These are phyloP conservation scores for Sarotherodon lohbergeri DNA, from an alignment of 2,113 vertebrate genomes.

Conservation along the genomic window DNA sequence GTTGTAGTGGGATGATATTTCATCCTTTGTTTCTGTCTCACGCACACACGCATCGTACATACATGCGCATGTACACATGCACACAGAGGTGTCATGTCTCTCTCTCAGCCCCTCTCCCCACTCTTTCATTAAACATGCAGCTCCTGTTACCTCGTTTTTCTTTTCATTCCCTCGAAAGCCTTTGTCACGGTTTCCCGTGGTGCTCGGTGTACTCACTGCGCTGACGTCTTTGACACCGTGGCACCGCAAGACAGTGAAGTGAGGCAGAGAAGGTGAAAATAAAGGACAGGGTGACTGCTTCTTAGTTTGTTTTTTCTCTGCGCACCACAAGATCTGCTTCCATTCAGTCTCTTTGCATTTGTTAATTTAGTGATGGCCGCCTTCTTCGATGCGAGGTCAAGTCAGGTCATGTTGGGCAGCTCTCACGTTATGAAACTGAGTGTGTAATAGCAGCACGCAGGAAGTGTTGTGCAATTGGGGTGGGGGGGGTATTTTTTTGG, in stretches of 20 bases:
- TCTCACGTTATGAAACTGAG: not conserved
- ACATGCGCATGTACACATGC: not conserved
- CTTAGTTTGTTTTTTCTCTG: not conserved
- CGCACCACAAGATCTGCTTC: not conserved
- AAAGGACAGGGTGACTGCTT: not conserved
- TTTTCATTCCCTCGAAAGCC: conserved; percentile 16
- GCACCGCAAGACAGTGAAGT: not conserved
- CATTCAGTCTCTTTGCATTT: not conserved
- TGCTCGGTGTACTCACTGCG: not conserved
- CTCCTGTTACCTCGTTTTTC: conserved; percentile 16
- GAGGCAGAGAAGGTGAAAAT: not conserved
- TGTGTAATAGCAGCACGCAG: not conserved
- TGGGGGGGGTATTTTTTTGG: not conserved
- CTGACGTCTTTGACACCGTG: not conserved
- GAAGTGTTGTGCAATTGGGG: not conserved
- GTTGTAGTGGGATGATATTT: conserved; percentile 59
- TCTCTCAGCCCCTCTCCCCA: conserved; percentile 2
- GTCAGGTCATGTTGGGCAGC: not conserved
- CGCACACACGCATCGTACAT: not conserved
- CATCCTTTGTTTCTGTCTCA: conserved; percentile 27
- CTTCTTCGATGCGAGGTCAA: not conserved
- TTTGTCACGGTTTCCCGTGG: not conserved
- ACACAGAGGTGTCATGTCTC: conserved; percentile 35
- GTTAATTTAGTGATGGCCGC: not conserved
- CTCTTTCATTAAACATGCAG: conserved; percentile 32